Evolutionary conservation across 2,888 invertebrate species (phyloP).

Genomic region (Psylliodes chrysocephalus): DNA sequence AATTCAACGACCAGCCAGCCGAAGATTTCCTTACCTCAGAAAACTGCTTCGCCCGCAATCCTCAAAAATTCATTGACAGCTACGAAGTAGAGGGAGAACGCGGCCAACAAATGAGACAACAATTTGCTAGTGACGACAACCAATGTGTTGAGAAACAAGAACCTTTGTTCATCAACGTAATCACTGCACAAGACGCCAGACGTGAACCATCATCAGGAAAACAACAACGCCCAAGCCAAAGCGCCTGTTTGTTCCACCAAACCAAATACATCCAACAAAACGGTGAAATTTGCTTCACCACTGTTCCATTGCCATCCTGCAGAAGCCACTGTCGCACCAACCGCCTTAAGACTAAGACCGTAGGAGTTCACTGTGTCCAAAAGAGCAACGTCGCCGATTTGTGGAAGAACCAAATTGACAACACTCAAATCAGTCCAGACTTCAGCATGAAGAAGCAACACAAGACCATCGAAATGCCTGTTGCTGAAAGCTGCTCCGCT

Average conservation of each 20-base stretch:
- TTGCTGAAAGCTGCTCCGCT: conserved; percentile 53
- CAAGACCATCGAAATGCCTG: conserved; percentile 57
- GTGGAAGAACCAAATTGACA: conserved; percentile 62
- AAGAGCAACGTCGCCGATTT: conserved; percentile 51
- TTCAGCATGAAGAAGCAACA: conserved; percentile 63
- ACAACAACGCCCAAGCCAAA: neutral
- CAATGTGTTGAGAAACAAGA: conserved; percentile 59
- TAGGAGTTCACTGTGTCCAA: conserved; percentile 64
- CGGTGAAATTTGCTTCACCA: conserved; percentile 71
- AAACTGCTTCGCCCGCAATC: conserved; percentile 67
- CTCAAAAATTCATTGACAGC: conserved; percentile 68
- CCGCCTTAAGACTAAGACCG: conserved; percentile 60
- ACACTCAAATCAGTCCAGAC: conserved; percentile 66
- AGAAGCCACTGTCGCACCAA: conserved; percentile 59
- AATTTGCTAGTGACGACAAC: conserved; percentile 59
- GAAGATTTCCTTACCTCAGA: conserved; percentile 72
- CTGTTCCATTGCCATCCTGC: conserved; percentile 69
- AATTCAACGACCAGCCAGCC: conserved; percentile 68
- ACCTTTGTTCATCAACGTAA: conserved; percentile 61
- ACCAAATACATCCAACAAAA: conserved; percentile 67
- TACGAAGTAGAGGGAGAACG: conserved; percentile 67
- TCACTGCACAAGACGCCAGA: conserved; percentile 51
- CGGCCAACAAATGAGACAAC: conserved; percentile 50
- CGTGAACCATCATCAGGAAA: neutral
- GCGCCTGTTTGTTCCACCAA: conserved; percentile 53